Evolutionary conservation across 2,113 vertebrate species (phyloP).

Genomic region (Erythrolamprus reginae): DNA sequence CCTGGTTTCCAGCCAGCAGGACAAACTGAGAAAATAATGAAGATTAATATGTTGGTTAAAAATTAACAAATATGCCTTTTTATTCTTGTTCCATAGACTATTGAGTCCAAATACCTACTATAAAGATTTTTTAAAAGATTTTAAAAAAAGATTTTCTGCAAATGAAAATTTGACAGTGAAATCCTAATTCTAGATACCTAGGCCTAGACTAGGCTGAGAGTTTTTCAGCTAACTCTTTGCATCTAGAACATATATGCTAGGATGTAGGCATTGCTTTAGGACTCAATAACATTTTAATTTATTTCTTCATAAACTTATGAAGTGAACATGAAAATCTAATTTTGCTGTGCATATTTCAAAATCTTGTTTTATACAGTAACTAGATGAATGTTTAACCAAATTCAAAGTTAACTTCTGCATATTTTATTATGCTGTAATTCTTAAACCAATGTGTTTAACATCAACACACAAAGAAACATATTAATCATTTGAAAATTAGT

Average conservation of each 20-base stretch:
- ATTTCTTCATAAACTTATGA: neutral
- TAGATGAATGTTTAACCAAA: neutral
- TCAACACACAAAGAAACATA: neutral
- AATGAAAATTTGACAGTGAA: neutral
- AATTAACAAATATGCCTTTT: neutral
- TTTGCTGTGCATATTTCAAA: neutral
- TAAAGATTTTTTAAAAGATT: too few relatives aligned
- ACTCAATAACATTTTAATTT: neutral
- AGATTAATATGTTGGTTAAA: slow-evolving; percentile 11
- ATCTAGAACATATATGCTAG: neutral
- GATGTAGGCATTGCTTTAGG: neutral
- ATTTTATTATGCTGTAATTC: neutral
- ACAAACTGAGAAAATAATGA: slow-evolving; percentile 75
- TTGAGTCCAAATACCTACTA: neutral
- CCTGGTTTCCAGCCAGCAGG: slow-evolving; percentile 98
- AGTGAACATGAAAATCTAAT: neutral
- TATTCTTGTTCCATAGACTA: neutral
- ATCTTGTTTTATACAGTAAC: neutral
- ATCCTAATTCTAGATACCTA: neutral
- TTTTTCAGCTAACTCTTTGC: neutral
- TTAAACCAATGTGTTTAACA: neutral
- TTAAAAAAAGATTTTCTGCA: neutral
- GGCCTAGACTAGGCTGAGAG: neutral
- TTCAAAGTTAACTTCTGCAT: neutral
- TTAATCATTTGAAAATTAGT: too few relatives aligned